These are phyloP conservation scores for Remorina albescens DNA, from an alignment of 2,797 vertebrate genomes.

Conservation along the genomic window DNA sequence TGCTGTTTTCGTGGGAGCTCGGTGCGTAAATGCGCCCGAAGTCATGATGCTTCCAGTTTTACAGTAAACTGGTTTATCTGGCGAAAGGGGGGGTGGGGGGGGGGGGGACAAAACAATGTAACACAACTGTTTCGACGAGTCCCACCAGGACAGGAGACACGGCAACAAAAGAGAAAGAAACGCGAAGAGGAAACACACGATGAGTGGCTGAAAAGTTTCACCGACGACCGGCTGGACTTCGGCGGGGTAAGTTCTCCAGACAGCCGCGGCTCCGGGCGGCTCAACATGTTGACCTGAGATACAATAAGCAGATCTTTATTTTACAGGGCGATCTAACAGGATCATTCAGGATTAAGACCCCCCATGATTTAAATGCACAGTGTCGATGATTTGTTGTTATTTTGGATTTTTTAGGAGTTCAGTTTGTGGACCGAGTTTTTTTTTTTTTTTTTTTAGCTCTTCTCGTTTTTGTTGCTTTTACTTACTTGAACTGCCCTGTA, in stretches of 20 bases:
- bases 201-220: conserved; percentile 42
- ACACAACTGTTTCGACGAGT: conserved; percentile 21
- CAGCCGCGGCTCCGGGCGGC: too few relatives aligned
- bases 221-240: conserved; percentile 31
- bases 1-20: too few relatives aligned
- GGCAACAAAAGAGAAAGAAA: conserved; percentile 3
- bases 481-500: conserved; percentile 65
- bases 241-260: conserved; percentile 42
- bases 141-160: conserved; percentile 35
- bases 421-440: not conserved
- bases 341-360: not conserved
- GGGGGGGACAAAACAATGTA: conserved; percentile 16
- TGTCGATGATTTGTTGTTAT: not conserved
- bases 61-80: conserved; percentile 78
- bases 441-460: not conserved
- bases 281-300: too few relatives aligned
- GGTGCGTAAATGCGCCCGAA: too few relatives aligned
- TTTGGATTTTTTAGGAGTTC: not conserved
- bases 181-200: conserved; percentile 19
- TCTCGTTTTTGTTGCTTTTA: conserved; percentile 28
- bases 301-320: too few relatives aligned
- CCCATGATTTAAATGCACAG: not conserved
- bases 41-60: conserved; percentile 76
- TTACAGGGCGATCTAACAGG: too few relatives aligned
- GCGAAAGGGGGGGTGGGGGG: too few relatives aligned